Evolutionary conservation across 1,140 invertebrate genomes (phyloP), one percentile per base, ranked within the genome.

Genomic region (Meloidogyne chitwoodi): DNA sequence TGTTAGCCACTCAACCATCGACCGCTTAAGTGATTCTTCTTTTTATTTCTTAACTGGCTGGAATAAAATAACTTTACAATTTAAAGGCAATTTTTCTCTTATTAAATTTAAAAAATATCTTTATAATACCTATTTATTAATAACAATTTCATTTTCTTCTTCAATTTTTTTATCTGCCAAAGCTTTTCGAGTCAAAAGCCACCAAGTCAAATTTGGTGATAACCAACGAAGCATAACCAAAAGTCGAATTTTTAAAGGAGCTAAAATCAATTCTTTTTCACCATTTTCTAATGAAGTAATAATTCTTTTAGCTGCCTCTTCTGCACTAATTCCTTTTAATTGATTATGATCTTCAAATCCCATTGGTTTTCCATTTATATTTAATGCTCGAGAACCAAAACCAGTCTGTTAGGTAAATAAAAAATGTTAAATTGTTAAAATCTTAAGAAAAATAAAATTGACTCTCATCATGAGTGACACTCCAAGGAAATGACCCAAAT

Each of bases 281-380:
- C 81, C 78, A 24, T 62, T 72, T 24, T 63, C 31, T 22, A 81
- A 38, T 16, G 80, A 83, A 22, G 0, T n/a, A 0, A 83, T 29
- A 44, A 81, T 74, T 24, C 27, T 44, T 19, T 68, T 48, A 16
- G 80, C 76, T 22, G 75, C 81, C 22, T 48, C 24, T 63, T 84
- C 80, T 12, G 81, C 79, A 56, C 68, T 63, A n/a, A 78, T 76
- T 75, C 77, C 77, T 38, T 78, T 76, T 71, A 78, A 65, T 72
- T 84, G 84, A 78, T 86, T 85, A 10, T 76, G 56, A 74, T 85
- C 84, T 66, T 86, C 83, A 10, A 77, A 61, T 12, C 84, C 85
- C 22, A 81, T 66, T 22, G 77, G 69, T 24, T 76, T 75, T 14
- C 84, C 84, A 34, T 79, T 44, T 31, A 74, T 48, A 41, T 77